Evolutionary conservation across 2,888 invertebrate species (phyloP).

Genomic region (Atrina japonica): DNA sequence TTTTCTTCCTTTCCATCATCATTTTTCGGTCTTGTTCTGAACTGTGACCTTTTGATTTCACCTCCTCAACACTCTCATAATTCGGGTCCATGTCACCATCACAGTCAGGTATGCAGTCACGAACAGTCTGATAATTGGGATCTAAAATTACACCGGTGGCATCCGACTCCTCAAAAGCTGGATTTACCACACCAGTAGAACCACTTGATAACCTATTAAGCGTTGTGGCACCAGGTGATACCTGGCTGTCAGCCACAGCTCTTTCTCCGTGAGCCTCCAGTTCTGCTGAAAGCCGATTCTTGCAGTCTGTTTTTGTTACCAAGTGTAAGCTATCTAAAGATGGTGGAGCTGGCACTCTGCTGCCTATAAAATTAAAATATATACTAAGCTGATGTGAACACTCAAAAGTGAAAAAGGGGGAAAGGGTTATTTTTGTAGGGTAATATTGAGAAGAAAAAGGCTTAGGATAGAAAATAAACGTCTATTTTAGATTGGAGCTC

Average conservation of each 20-base stretch:
- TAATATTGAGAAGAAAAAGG: no score
- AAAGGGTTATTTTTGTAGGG: no score
- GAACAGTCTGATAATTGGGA: conserved; percentile 65
- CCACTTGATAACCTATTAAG: conserved; percentile 8
- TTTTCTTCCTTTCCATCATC: conserved; percentile 51
- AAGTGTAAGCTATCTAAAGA: conserved; percentile 72
- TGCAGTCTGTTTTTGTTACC: conserved; percentile 65
- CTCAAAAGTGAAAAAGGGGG: background rate
- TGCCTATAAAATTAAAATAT: background rate
- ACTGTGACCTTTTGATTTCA: conserved; percentile 58
- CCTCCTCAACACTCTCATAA: conserved; percentile 75
- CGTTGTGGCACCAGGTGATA: conserved; percentile 14
- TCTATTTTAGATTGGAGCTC: no score
- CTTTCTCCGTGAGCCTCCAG: background rate
- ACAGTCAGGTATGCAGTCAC: conserved; percentile 52
- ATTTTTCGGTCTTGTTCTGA: conserved; percentile 39
- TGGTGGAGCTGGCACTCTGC: conserved; percentile 64
- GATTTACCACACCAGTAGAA: conserved; percentile 15
- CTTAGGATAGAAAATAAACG: no score
- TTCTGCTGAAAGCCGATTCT: conserved; percentile 14
- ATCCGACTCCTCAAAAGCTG: conserved; percentile 28
- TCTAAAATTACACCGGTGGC: conserved; percentile 48
- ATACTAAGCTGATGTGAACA: background rate
- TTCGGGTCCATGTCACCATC: conserved; percentile 68
- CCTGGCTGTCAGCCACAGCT: background rate